Percentiles rank a stretch among this genome's conserved stretches.
phyloP scores from a whole-genome alignment of 2,888 invertebrate genomes.

The Aphidoletes aphidimyza region DNA sequence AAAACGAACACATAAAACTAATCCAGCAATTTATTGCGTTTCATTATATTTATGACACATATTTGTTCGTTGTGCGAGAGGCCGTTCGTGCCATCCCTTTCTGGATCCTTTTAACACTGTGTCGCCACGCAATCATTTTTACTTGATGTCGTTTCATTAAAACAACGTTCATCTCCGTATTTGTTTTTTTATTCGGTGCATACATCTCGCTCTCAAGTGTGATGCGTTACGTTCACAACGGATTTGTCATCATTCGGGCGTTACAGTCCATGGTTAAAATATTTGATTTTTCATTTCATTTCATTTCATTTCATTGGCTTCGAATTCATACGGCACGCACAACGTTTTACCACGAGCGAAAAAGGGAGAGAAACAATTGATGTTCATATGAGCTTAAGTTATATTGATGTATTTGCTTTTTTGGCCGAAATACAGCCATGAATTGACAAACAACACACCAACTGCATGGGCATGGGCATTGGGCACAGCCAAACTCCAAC shows the following conservation, averaged over 20 bases:
- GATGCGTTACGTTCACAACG: not conserved
- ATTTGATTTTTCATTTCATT: conserved; percentile 40
- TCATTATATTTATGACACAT: conserved; percentile 49
- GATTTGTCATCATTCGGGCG: conserved; percentile 42
- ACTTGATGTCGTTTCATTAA: conserved; percentile 16
- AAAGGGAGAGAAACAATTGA: conserved; percentile 15
- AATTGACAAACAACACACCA: conserved; percentile 24
- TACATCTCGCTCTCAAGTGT: not conserved
- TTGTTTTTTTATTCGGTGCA: not conserved
- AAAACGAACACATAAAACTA: conserved; percentile 39
- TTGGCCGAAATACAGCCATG: conserved; percentile 4
- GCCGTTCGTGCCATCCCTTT: conserved; percentile 11
- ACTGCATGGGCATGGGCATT: not conserved
- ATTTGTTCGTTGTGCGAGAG: conserved; percentile 38
- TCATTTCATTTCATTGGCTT: conserved; percentile 51
- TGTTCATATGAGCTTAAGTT: conserved; percentile 44
- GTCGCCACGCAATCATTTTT: conserved; percentile 34
- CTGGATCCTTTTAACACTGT: not conserved
- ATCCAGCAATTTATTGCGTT: conserved; percentile 41
- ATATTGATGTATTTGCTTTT: conserved; percentile 48
- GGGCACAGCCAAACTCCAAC: no score
- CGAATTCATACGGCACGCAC: conserved; percentile 18
- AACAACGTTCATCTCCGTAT: not conserved
- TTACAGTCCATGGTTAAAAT: not conserved
- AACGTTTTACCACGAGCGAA: not conserved